Base-by-base conservation (phyloP, 2,113 vertebrate genomes). In the Peromyscus maniculatus region DNA sequence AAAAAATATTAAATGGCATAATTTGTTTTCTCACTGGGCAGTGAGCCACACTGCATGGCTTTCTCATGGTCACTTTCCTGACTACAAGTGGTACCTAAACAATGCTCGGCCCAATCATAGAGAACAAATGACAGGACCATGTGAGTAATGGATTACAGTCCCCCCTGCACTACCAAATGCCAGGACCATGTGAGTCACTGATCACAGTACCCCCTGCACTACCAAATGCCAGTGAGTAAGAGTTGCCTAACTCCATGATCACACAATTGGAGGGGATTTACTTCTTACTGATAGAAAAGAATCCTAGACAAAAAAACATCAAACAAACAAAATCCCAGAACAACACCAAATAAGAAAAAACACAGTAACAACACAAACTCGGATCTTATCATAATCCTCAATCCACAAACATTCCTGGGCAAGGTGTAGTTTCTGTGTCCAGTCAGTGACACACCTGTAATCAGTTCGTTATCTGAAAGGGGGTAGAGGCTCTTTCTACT, bases 221-320 rank as follows among this genome's bases (percentile, higher is more conserved):
- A 91, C 52, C 57, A 74, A 90, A 89, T 0, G 7, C 69, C 89
- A 71, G 46, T 57, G 62, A 87, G 84, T 66, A 72, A 91, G 82
- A 64, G 7, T 17, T 69, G 72, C 57, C 77, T 91, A 90, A 75
- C 19, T 84, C 82, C 4, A 0, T 7, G 71, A 87, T 91, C 57
- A 78, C 10, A 83, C 16, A 83, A n/a, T 46, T 92, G 55, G 46
- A 96, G 97, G 49, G 75, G 66, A 64, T 95, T 97, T 55, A 78
- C 87, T 91, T 94, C 93, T 67, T 82, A 93, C 0, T 96, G 80
- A n/a, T 15, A 88, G 84, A 71, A n/a, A 69, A n/a, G 39, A 66
- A 86, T 31, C 15, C 36, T n/a, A 74, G 28, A 43, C 88, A 67
- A 95, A 46, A 87, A 69, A 93, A 78, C 17, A 24, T 88, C 11